A percentile compares a stretch with the other conserved stretches of the same genome.
These are phyloP conservation scores for Thumatha senex DNA, from an alignment of 2,888 invertebrate genomes.

Conservation along the genomic window DNA sequence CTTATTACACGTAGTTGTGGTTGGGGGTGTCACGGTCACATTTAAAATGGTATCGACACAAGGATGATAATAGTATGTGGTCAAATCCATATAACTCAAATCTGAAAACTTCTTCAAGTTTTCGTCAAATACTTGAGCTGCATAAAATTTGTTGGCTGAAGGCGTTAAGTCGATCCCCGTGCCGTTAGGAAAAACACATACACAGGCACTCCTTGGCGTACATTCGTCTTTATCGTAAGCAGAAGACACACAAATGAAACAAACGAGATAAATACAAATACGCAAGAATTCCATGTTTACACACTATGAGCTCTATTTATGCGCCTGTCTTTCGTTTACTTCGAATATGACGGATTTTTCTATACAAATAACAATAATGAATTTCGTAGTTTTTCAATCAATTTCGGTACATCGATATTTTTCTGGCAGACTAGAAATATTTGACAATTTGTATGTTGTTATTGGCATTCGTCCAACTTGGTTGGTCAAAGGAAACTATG, in stretches of 20 bases:
- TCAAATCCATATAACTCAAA: conserved; percentile 40
- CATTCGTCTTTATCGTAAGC: conserved; percentile 54
- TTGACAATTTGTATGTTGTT: too few species aligned
- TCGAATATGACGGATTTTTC: not conserved
- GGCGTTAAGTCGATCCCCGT: conserved; percentile 74
- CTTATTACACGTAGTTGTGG: conserved; percentile 45
- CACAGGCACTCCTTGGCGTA: conserved; percentile 61
- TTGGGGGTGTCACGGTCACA: conserved; percentile 29
- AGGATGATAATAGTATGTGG: conserved; percentile 70
- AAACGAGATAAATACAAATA: conserved; percentile 34
- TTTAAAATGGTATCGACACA: conserved; percentile 57
- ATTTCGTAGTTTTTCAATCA: not conserved
- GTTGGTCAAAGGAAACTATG: too few species aligned
- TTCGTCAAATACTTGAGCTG: conserved; percentile 41
- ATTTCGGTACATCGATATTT: not conserved
- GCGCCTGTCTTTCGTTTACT: conserved; percentile 1
- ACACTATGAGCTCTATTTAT: not conserved
- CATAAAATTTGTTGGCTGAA: conserved; percentile 52
- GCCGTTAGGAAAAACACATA: conserved; percentile 74
- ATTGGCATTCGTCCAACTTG: too few species aligned
- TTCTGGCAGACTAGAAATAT: too few species aligned
- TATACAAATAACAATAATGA: not conserved
- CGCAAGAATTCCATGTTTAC: conserved; percentile 41
- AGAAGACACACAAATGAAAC: conserved; percentile 34
- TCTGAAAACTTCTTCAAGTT: not conserved